phyloP scores from a whole-genome alignment of 2,113 vertebrate genomes.

The Lipophrys pholis region DNA sequence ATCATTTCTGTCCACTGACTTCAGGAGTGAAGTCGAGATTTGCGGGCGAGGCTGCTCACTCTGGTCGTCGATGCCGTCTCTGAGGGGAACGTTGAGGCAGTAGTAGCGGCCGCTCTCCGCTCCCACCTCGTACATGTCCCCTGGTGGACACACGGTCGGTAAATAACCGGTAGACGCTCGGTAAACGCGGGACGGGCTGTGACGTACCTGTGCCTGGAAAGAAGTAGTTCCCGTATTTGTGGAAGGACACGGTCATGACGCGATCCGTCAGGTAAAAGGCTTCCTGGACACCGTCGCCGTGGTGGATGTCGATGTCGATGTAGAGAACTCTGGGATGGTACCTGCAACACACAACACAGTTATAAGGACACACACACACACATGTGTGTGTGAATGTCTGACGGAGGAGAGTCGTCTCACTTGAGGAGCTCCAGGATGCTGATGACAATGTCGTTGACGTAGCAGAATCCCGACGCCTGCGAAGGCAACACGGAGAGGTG shows the following conservation, averaged over 20 bases:
- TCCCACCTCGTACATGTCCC: constrained; percentile 99
- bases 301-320: constrained; percentile 98
- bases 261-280: constrained; percentile 98
- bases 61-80: constrained; percentile 98
- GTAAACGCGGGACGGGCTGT: neutral
- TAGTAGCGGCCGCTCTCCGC: constrained; percentile 98
- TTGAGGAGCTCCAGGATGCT: constrained; percentile 98
- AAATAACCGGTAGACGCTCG: neutral
- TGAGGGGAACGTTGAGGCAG: constrained; percentile 95
- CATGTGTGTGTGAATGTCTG: no score
- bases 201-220: constrained; percentile 94
- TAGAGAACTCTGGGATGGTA: constrained; percentile 98
- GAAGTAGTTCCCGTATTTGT: constrained; percentile 99
- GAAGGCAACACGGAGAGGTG: constrained; percentile 26
- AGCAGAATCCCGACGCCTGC: constrained; percentile 98
- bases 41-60: constrained; percentile 80
- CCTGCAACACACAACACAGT: constrained; percentile 72
- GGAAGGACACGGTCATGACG: constrained; percentile 99
- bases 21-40: neutral
- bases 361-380: neutral
- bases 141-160: constrained; percentile 66
- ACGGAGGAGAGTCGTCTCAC: constrained; percentile 79
- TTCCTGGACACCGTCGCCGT: constrained; percentile 97
- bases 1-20: neutral
- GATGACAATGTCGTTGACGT: constrained; percentile 98